Evolutionary conservation across 2,888 invertebrate genomes (phyloP), one percentile per base, ranked within the genome.

Genomic region (Drosophila falleni): DNA sequence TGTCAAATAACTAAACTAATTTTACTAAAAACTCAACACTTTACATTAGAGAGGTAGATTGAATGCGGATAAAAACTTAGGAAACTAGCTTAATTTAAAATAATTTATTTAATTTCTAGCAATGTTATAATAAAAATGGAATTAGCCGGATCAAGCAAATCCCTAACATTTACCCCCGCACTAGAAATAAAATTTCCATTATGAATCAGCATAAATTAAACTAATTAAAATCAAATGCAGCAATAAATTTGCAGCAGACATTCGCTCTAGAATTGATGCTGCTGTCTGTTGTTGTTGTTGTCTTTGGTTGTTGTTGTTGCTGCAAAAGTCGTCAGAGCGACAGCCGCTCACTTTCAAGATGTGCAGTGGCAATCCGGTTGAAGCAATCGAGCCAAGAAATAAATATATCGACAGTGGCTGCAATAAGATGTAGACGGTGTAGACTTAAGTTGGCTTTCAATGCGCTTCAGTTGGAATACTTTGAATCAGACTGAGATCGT

Each of bases 181-280:
- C 46, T 46, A 42, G 15, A 37, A 42, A 61, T 69, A 70, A 70
- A 68, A 73, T 83, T 78, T 78, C 39, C 68, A 78, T 76, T 61
- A 68, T 72, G 71, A 89, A 89, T 83, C 78, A 87, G 67, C 87
- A 84, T 84, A 84, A 78, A 87, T 84, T 87, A 84, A 76, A 83
- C 85, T 84, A 84, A 84, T 84, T 84, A 84, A 87, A 88, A 85
- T 84, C 68, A 72, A 87, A 78, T 89, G 71, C 71, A 49, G 89
- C 72, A 75, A 84, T 89, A 89, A 89, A 83, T 89, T 84, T 80
- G 55, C 54, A 9, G 63, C 63, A 73, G 73, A 66, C 78, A 78
- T 74, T 78, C 75, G 81, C 81, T 87, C 85, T 84, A 87, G 85
- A 87, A 81, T 68, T 81, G 81, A 87, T 84, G 87, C 73, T 53